These are phyloP conservation scores for Aptenodytes forsteri DNA, from an alignment of 2,113 vertebrate species.

Conservation along the genomic window DNA sequence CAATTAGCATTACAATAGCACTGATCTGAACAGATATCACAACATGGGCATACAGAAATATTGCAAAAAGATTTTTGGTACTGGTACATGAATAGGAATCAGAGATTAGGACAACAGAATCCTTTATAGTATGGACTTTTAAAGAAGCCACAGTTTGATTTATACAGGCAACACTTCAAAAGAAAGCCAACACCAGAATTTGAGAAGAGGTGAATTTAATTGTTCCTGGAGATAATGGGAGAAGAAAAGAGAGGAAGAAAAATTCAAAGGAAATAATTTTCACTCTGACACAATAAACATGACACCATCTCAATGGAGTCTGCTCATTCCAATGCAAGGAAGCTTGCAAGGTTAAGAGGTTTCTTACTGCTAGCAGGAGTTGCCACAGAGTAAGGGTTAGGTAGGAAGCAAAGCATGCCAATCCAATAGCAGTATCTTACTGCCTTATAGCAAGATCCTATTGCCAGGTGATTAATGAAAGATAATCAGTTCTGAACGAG, in stretches of 20 bases:
- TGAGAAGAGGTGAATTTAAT: neutral
- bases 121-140: neutral
- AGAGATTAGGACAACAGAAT: neutral
- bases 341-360: neutral
- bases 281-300: neutral
- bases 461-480: neutral
- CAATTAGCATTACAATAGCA: neutral
- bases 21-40: neutral
- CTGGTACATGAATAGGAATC: neutral
- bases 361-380: neutral
- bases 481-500: neutral
- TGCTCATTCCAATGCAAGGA: neutral
- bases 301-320: neutral
- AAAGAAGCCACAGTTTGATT: neutral
- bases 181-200: neutral
- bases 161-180: neutral
- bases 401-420: conserved; percentile 28
- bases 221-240: neutral
- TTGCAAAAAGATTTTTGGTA: neutral
- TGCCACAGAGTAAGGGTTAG: neutral
- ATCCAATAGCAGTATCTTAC: neutral
- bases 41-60: neutral
- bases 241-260: neutral
- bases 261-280: neutral
- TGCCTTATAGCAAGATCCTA: neutral